Conservation (phyloP, 1,140 invertebrate genomes). For the Apis dorsata region DNA sequence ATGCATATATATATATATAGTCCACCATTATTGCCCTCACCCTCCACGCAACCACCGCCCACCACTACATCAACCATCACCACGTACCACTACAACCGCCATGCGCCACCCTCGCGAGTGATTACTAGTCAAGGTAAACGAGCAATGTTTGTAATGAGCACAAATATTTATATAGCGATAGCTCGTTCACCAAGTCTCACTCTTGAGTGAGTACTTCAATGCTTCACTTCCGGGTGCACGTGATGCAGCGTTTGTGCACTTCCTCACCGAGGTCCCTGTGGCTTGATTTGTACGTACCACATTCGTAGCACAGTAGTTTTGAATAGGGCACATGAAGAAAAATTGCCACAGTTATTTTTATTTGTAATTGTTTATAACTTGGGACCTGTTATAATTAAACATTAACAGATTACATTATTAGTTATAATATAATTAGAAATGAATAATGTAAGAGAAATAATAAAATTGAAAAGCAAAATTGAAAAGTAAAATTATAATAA, state of each 20-base stretch:
- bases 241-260: conserved; percentile 11
- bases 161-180: conserved; percentile 50
- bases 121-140: conserved; percentile 78
- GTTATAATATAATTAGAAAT: no score
- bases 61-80: conserved; percentile 70
- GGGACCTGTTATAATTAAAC: no score
- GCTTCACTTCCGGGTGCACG: conserved; percentile 33
- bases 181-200: conserved; percentile 49
- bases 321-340: not conserved
- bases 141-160: conserved; percentile 66
- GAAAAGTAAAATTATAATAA: no score
- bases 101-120: conserved; percentile 74
- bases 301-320: not conserved
- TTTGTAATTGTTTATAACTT: no score
- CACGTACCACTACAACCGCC: conserved; percentile 70
- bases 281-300: not conserved
- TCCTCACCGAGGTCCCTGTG: not conserved
- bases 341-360: no score
- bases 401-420: no score
- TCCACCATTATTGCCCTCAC: conserved; percentile 65
- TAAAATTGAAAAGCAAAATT: no score
- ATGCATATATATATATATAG: conserved; percentile 51
- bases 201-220: not conserved
- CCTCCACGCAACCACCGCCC: conserved; percentile 70
- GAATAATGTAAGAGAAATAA: no score